These are phyloP conservation scores for Gymnarchus niloticus DNA, from an alignment of 2,113 vertebrate species.

Conservation along the genomic window DNA sequence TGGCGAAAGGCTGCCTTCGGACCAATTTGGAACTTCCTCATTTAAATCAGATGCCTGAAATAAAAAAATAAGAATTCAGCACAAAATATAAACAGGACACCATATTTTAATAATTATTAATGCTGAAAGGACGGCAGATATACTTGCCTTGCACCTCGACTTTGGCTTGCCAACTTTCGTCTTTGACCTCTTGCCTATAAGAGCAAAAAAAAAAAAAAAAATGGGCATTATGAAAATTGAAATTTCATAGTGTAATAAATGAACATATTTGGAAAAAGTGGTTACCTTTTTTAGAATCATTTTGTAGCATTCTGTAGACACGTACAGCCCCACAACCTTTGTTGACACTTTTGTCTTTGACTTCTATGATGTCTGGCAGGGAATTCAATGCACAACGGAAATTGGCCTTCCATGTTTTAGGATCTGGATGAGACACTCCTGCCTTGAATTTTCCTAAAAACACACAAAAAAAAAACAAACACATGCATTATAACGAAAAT, in stretches of 20 bases:
- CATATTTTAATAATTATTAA: neutral
- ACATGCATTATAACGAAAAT: neutral
- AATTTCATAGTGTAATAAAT: neutral
- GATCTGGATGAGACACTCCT: slow-evolving; percentile 72
- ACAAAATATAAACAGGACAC: neutral
- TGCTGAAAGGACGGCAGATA: neutral
- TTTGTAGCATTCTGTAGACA: slow-evolving; percentile 84
- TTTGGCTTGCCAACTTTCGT: slow-evolving; percentile 58
- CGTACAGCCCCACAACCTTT: slow-evolving; percentile 84
- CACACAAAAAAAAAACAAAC: neutral
- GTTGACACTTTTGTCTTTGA: slow-evolving; percentile 85
- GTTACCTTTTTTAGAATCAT: slow-evolving; percentile 62
- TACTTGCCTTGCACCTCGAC: slow-evolving; percentile 70
- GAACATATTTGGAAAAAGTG: neutral
- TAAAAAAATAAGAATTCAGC: neutral
- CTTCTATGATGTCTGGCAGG: slow-evolving; percentile 87
- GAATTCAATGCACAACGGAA: slow-evolving; percentile 98
- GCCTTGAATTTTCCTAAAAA: slow-evolving; percentile 35
- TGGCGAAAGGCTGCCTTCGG: neutral
- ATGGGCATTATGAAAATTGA: slow-evolving; percentile 9
- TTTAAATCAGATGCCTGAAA: neutral
- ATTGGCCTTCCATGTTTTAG: slow-evolving; percentile 98
- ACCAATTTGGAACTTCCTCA: neutral
- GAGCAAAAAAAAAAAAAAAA: neutral
- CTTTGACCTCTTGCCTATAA: slow-evolving; percentile 73